Evolutionary conservation across 2,888 invertebrate genomes (phyloP).

Genomic region (Hirtodrosophila trivittata): DNA sequence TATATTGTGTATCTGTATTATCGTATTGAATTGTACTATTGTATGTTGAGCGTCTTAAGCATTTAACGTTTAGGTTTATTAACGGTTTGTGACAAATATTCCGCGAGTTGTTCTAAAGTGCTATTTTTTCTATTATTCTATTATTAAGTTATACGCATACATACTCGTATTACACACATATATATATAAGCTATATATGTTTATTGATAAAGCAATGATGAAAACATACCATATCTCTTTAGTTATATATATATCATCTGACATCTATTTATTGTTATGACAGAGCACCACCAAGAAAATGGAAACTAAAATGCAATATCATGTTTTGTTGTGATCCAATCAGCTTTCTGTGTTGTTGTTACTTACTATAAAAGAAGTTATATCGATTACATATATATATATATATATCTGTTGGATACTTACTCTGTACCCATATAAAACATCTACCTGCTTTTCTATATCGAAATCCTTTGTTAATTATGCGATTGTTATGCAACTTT

Average conservation of each 20-base stretch:
- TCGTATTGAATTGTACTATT: slow-evolving; percentile 22
- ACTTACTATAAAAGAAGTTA: neutral
- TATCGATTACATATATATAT: neutral
- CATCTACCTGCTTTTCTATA: too few species aligned
- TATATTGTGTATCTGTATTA: slow-evolving; percentile 22
- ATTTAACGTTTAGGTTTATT: slow-evolving; percentile 29
- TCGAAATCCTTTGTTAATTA: too few species aligned
- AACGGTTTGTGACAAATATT: slow-evolving; percentile 14
- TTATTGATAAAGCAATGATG: slow-evolving; percentile 17
- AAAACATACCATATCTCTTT: slow-evolving; percentile 16
- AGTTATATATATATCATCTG: slow-evolving; percentile 4
- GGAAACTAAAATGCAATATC: slow-evolving; percentile 4
- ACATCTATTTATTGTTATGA: neutral
- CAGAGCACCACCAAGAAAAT: slow-evolving; percentile 24
- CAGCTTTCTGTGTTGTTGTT: slow-evolving; percentile 42
- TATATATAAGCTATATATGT: too few species aligned
- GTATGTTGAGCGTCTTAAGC: slow-evolving; percentile 27
- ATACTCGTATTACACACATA: too few species aligned
- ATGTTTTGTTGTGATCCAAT: slow-evolving; percentile 30
- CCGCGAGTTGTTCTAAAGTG: neutral
- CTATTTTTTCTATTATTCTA: neutral
- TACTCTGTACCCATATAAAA: too few species aligned
- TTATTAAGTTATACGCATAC: too few species aligned
- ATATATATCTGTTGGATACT: neutral
- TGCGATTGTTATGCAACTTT: too few species aligned